A percentile compares a stretch with the other conserved stretches of the same genome.
phyloP scores from a whole-genome alignment of 2,888 invertebrate species.

The Monopis laevigella region DNA sequence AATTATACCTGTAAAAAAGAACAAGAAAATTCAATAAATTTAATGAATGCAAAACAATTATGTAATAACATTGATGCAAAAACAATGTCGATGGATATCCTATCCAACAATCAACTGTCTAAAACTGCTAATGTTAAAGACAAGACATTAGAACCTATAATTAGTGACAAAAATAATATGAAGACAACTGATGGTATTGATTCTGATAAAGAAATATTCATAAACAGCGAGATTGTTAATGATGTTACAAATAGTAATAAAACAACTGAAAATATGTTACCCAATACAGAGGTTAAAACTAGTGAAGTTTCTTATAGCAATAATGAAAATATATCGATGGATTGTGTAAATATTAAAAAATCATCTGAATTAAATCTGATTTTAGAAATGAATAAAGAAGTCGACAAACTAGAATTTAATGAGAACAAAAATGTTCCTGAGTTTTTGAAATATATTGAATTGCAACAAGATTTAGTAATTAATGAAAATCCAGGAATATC shows the following conservation, averaged over 20 bases:
- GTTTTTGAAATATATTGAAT: conserved; percentile 55
- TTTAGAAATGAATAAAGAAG: no score
- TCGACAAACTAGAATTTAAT: no score
- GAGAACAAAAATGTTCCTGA: conserved; percentile 24
- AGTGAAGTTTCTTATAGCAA: no score
- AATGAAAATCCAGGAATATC: conserved; percentile 58
- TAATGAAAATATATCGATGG: no score
- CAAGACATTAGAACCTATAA: neutral
- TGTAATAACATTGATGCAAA: neutral
- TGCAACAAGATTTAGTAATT: conserved; percentile 49
- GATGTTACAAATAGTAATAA: neutral
- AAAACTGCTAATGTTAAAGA: neutral
- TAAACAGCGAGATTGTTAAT: neutral
- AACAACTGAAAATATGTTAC: neutral
- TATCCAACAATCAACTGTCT: neutral
- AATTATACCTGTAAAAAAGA: neutral
- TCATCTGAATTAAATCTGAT: no score
- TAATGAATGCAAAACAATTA: neutral
- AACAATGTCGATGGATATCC: neutral
- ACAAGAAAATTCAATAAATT: neutral
- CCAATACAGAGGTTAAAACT: no score
- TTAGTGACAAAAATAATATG: neutral
- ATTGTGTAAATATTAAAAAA: no score
- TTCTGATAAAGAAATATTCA: neutral
- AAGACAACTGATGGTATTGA: neutral